Evolutionary conservation across 2,797 vertebrate species (phyloP).

Genomic region (Amazona ochrocephala): DNA sequence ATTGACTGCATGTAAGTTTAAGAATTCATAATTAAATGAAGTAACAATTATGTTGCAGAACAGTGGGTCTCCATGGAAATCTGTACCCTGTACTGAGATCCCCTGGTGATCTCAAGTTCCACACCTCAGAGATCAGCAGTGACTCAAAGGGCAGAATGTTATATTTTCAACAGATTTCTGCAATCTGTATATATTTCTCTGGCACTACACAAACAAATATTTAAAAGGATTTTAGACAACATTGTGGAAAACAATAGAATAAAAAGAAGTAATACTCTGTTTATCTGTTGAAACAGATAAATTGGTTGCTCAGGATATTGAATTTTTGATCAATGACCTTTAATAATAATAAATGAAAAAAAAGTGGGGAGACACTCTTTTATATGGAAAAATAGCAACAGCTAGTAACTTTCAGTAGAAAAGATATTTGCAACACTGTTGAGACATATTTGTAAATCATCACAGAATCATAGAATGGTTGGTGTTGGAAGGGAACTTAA

Average conservation of each 20-base stretch:
- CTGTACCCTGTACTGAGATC: background rate
- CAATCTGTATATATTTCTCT: background rate
- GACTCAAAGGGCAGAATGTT: background rate
- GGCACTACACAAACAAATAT: background rate
- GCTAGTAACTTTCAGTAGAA: background rate
- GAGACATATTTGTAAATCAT: background rate
- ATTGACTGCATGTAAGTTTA: background rate
- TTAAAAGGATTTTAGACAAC: background rate
- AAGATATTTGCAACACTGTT: background rate
- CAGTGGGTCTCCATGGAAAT: background rate
- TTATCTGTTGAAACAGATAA: background rate
- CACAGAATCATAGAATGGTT: background rate
- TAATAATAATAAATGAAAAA: background rate
- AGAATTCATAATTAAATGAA: background rate
- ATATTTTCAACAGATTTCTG: background rate
- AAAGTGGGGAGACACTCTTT: rapidly evolving
- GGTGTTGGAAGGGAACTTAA: background rate
- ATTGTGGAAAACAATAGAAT: background rate
- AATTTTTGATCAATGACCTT: background rate
- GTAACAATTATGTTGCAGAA: background rate
- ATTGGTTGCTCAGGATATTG: background rate
- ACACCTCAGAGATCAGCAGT: background rate
- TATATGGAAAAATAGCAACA: background rate
- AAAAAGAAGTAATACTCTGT: background rate
- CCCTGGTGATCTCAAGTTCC: background rate